A percentile compares a stretch with the other conserved stretches of the same genome.
phyloP scores from a whole-genome alignment of 2,113 vertebrate genomes.

The Cheirogaleus medius region DNA sequence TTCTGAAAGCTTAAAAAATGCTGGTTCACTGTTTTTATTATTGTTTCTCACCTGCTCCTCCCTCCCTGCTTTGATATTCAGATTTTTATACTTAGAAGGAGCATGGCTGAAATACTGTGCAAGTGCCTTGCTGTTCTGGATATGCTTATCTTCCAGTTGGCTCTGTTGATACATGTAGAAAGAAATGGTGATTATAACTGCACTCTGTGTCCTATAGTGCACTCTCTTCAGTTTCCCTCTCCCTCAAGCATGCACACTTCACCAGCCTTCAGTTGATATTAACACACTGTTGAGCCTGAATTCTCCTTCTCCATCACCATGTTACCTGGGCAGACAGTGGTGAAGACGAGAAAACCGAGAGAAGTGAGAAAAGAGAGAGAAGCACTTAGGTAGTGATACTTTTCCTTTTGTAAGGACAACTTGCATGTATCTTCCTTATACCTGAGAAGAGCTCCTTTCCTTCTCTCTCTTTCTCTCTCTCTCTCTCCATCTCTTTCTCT shows the following conservation, averaged over 20 bases:
- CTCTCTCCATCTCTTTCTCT: not conserved
- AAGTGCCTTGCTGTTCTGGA: not conserved
- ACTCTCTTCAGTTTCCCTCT: not conserved
- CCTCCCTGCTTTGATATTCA: not conserved
- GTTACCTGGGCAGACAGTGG: not conserved
- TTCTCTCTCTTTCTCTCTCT: no score
- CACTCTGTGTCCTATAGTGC: not conserved
- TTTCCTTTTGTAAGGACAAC: not conserved
- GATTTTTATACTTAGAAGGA: not conserved
- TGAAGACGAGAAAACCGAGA: not conserved
- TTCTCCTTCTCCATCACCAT: not conserved
- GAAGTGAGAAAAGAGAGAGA: not conserved
- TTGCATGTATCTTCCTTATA: not conserved
- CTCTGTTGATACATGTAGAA: not conserved
- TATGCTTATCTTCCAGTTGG: not conserved
- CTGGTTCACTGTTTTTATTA: not conserved
- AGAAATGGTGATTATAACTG: not conserved
- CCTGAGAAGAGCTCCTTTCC: not conserved
- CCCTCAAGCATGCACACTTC: not conserved
- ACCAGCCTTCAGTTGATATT: not conserved
- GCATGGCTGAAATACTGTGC: not conserved
- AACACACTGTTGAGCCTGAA: not conserved
- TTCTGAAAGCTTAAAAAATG: slow-evolving; percentile 14
- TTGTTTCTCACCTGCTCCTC: not conserved
- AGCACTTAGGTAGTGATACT: not conserved